A percentile compares a stretch with the other conserved stretches of the same genome.
Conservation (phyloP, 2,797 vertebrate genomes). For the Tragopan temminckii region DNA sequence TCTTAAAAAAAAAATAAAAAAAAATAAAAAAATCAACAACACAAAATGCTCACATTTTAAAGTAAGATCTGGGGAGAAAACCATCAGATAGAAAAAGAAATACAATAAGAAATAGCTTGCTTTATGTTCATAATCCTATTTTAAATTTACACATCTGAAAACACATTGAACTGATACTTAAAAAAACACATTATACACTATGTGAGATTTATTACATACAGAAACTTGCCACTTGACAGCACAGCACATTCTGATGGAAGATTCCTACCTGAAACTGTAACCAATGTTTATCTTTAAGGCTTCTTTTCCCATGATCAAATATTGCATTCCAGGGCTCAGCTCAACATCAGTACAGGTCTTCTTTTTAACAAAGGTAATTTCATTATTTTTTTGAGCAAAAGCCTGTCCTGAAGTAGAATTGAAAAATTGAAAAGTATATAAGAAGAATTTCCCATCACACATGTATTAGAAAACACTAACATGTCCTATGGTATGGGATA, state of each 20-base stretch:
- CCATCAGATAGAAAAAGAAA: background rate
- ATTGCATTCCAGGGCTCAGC: conserved; percentile 82
- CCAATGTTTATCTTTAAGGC: conserved; percentile 82
- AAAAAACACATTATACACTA: background rate
- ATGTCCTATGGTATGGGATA: background rate
- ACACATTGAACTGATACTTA: background rate
- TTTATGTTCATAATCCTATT: background rate
- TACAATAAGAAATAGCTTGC: background rate
- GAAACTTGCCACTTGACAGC: background rate
- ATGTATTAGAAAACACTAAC: background rate
- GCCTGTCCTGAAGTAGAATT: conserved; percentile 79
- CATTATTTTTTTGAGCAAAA: conserved; percentile 71
- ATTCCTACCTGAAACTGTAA: conserved; percentile 79
- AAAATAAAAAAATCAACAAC: conserved; percentile 14
- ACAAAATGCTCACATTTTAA: background rate
- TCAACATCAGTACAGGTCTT: conserved; percentile 83
- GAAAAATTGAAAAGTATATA: background rate
- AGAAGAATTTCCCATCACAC: background rate
- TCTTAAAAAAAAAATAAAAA: conserved; percentile 80
- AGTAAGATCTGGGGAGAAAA: background rate
- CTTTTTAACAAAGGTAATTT: conserved; percentile 90
- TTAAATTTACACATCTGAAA: background rate
- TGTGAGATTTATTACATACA: background rate
- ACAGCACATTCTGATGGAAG: background rate
- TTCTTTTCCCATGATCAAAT: conserved; percentile 90